These are phyloP conservation scores for Poecilobothrus nobilitatus DNA, from an alignment of 2,888 invertebrate species.

Conservation along the genomic window DNA sequence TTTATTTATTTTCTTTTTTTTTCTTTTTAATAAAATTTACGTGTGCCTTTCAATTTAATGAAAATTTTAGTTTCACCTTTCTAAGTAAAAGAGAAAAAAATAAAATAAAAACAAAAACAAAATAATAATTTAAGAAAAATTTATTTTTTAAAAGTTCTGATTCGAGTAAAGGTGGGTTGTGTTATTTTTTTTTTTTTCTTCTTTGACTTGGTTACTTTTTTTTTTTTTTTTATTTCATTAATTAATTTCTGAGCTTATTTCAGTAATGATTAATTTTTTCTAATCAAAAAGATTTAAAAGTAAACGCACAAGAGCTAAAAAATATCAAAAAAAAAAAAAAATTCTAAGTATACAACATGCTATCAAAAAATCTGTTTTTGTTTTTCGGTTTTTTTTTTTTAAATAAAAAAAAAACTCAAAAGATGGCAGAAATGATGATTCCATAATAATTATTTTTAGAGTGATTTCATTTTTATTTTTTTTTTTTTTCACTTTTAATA, in stretches of 20 bases:
- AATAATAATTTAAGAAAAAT: no score
- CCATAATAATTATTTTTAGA: conserved; percentile 6
- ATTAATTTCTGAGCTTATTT: neutral
- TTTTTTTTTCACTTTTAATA: no score
- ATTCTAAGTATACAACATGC: neutral
- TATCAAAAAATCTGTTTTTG: neutral
- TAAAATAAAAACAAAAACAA: no score
- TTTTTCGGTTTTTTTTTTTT: no score
- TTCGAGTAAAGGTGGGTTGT: no score
- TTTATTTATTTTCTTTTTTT: no score
- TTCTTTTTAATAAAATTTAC: no score
- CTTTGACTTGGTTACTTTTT: neutral
- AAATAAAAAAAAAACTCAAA: neutral
- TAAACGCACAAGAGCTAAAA: neutral
- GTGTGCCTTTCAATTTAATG: no score
- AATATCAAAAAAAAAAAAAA: neutral
- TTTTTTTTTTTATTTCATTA: neutral
- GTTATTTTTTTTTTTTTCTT: no score
- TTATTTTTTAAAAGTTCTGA: no score
- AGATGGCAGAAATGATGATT: neutral
- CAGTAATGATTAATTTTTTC: neutral
- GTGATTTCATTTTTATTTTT: neutral
- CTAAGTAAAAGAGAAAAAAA: no score
- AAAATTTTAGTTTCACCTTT: no score
- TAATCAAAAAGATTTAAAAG: neutral